Conservation (phyloP, 2,888 invertebrate genomes). For the Cheilosia grossa region DNA sequence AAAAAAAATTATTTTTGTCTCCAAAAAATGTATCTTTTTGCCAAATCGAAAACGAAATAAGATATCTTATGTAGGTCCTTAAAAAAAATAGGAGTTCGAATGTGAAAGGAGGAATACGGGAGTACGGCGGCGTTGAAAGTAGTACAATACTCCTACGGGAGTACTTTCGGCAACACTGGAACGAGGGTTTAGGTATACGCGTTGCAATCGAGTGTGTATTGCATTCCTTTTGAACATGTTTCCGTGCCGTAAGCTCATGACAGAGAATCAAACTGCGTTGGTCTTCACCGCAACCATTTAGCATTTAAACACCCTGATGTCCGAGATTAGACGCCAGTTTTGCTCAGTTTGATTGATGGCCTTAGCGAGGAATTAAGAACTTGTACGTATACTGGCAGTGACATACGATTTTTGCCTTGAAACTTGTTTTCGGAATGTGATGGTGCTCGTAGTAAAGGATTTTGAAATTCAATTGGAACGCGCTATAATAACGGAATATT, state of each 20-base stretch:
- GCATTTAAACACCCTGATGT: constrained; percentile 1
- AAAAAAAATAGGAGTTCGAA: too few relatives aligned
- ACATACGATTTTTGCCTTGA: background rate
- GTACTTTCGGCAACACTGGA: too few relatives aligned
- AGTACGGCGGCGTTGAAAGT: too few relatives aligned
- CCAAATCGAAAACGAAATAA: too few relatives aligned
- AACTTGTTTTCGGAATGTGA: background rate
- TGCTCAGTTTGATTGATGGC: background rate
- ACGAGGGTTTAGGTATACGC: constrained; percentile 1
- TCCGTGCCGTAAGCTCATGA: background rate
- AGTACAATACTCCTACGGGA: too few relatives aligned
- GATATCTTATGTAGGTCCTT: too few relatives aligned
- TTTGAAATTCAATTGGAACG: background rate
- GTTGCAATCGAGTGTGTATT: background rate
- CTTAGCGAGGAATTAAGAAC: background rate
- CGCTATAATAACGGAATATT: too few relatives aligned
- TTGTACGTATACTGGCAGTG: background rate
- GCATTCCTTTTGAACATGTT: background rate
- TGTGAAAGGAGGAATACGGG: too few relatives aligned
- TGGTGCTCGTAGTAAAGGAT: background rate
- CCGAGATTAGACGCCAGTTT: constrained; percentile 9
- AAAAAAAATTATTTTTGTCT: too few relatives aligned
- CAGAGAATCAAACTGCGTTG: background rate
- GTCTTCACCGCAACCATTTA: background rate
- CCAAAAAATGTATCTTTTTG: too few relatives aligned